A percentile compares a stretch with the other conserved stretches of the same genome.
Conservation (phyloP, 2,797 vertebrate genomes). For the Tokudaia tokunoshimensis region DNA sequence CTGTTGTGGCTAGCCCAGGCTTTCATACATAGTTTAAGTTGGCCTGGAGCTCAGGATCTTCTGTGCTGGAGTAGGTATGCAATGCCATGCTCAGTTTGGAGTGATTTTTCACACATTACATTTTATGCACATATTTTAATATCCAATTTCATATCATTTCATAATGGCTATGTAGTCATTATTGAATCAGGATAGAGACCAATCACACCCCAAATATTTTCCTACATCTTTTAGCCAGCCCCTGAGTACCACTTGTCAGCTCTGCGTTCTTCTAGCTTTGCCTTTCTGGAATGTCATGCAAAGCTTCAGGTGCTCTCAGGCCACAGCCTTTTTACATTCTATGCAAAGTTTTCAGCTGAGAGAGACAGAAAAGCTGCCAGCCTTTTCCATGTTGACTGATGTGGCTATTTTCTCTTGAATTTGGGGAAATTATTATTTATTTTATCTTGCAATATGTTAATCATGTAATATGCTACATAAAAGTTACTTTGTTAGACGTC, state of each 20-base stretch:
- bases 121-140: not conserved
- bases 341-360: not conserved
- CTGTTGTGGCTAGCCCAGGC: not conserved
- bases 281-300: not conserved
- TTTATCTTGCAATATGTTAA: not conserved
- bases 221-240: not conserved
- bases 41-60: not conserved
- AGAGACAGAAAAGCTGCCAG: not conserved
- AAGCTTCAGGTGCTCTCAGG: not conserved
- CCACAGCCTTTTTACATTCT: not conserved
- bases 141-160: not conserved
- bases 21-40: not conserved
- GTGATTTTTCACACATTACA: not conserved
- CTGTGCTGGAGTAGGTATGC: not conserved
- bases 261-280: not conserved
- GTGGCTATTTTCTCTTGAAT: not conserved
- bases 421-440: not conserved
- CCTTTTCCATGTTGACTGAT: not conserved
- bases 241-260: not conserved
- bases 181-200: not conserved
- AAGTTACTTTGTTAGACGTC: not conserved
- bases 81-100: not conserved
- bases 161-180: not conserved
- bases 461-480: not conserved
- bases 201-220: not conserved